These are phyloP conservation scores for Prionace glauca DNA, from an alignment of 2,797 vertebrate genomes.

Conservation along the genomic window DNA sequence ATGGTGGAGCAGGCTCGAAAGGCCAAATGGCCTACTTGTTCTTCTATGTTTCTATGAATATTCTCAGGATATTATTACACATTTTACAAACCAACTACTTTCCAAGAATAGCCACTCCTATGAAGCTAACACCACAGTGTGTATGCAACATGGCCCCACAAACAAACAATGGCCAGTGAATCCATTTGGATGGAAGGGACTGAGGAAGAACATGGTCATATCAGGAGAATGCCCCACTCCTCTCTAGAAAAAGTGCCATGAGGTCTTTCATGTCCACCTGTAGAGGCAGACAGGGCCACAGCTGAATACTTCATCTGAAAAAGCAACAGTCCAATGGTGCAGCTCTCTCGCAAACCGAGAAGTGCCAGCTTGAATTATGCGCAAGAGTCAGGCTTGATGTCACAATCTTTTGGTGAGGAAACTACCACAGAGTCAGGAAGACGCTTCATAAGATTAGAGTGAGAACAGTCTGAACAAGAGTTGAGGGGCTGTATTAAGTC, in stretches of 20 bases:
- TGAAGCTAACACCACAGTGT: background rate
- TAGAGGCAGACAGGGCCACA: background rate
- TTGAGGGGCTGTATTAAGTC: background rate
- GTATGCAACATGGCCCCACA: background rate
- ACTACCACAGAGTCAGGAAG: background rate
- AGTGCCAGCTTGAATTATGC: background rate
- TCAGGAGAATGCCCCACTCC: background rate
- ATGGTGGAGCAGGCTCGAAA: too few species aligned
- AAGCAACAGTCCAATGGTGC: background rate
- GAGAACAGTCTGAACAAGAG: background rate
- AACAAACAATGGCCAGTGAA: background rate
- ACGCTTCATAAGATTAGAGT: background rate
- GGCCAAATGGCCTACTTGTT: too few species aligned
- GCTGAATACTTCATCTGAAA: background rate
- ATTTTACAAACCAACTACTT: background rate
- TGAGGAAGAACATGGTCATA: background rate
- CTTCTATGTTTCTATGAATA: too few species aligned
- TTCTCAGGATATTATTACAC: background rate
- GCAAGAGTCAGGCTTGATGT: background rate
- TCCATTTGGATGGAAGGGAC: background rate
- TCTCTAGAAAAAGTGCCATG: background rate
- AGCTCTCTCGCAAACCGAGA: background rate
- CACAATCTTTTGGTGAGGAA: background rate
- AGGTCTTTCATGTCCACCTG: background rate
- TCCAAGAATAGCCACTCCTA: background rate